phyloP scores from a whole-genome alignment of 2,888 invertebrate species.

The Andrena bicolor region DNA sequence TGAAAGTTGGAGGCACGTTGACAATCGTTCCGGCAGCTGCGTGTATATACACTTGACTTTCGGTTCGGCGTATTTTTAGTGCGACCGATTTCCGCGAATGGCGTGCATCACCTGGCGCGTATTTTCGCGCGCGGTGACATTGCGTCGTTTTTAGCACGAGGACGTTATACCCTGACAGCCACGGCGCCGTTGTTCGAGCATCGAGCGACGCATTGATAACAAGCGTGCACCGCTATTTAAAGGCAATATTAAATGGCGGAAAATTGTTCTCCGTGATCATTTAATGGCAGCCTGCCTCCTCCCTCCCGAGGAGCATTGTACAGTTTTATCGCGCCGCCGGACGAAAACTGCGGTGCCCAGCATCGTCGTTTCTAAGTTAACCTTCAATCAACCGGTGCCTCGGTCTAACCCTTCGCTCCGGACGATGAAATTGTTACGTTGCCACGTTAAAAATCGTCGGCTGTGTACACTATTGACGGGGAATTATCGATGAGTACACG shows the following conservation, averaged over 20 bases:
- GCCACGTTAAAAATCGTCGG: conserved; percentile 9
- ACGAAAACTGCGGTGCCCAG: background rate
- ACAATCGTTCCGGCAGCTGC: conserved; percentile 40
- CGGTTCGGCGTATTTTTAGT: conserved; percentile 75
- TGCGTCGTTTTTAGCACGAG: conserved; percentile 79
- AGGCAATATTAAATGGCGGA: conserved; percentile 1
- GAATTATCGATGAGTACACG: conserved; percentile 16
- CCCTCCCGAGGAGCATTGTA: background rate
- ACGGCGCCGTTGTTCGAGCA: background rate
- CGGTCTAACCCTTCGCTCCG: background rate
- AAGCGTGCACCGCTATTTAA: background rate
- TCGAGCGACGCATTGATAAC: background rate
- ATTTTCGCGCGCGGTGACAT: conserved; percentile 77
- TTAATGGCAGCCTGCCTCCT: conserved; percentile 1
- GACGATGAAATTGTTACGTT: conserved; percentile 43
- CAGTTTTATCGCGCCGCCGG: background rate
- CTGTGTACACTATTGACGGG: conserved; percentile 4
- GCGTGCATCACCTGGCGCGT: conserved; percentile 75
- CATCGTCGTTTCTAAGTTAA: conserved; percentile 31
- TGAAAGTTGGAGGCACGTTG: conserved; percentile 15
- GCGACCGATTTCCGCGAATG: conserved; percentile 77
- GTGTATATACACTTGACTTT: conserved; percentile 49
- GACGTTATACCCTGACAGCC: conserved; percentile 70
- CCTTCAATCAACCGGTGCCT: conserved; percentile 40
- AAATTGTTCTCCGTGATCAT: conserved; percentile 6